Evolutionary conservation across 2,797 vertebrate species (phyloP).

Genomic region (Notamacropus eugenii): DNA sequence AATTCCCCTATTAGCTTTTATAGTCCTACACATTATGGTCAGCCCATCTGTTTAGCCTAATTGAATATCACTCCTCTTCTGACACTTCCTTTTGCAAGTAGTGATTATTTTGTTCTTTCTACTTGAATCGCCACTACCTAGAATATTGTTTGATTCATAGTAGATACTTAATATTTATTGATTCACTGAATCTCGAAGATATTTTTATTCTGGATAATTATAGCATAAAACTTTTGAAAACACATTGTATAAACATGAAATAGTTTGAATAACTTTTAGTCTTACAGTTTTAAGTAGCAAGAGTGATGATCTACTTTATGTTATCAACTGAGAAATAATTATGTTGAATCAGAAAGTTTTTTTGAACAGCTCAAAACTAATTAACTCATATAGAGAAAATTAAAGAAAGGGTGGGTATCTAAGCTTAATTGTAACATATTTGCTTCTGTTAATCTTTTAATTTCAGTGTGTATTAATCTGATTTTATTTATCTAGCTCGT

Average conservation of each 20-base stretch:
- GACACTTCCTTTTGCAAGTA: neutral
- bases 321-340: neutral
- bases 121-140: neutral
- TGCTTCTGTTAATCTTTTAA: slow-evolving; percentile 50
- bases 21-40: neutral
- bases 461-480: slow-evolving; percentile 40
- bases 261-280: neutral
- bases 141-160: neutral
- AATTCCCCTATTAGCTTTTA: neutral
- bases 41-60: neutral
- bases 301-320: neutral
- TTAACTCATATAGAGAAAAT: neutral
- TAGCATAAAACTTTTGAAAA: neutral
- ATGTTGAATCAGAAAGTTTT: neutral
- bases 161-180: neutral
- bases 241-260: neutral
- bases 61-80: neutral
- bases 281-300: neutral
- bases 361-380: neutral
- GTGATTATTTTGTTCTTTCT: neutral
- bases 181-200: neutral
- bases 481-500: slow-evolving; percentile 89
- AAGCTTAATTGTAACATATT: slow-evolving; percentile 16
- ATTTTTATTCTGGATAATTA: neutral
- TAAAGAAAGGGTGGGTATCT: neutral